Evolutionary conservation across 2,797 vertebrate genomes (phyloP), one percentile per base, ranked within the genome.

Genomic region (Sebastes flavidus): DNA sequence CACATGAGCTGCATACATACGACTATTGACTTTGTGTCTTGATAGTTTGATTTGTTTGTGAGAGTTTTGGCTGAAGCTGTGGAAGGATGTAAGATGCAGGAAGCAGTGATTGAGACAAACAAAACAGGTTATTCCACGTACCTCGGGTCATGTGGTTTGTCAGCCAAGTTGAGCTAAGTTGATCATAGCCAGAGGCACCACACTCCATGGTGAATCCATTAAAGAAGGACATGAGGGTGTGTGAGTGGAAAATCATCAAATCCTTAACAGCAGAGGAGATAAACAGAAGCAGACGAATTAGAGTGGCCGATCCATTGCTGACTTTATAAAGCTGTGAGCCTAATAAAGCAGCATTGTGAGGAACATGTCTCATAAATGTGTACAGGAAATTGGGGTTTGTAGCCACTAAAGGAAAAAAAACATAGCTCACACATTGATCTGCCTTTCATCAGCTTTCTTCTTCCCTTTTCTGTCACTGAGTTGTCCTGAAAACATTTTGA

Each of bases 81-180:
- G 10, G 54, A 38, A 72, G 52, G 30, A 67, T 42, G 30, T 55
- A 55, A 27, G 18, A 30, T 7, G 2, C n/a, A 77, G 46, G 46
- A 81, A 32, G 49, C 5, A 22, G 9, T 25, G 29, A 73, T 8
- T 52, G 27, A 46, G 6, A 78, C 29, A 24, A 20, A 24, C 12
- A 58, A 58, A 76, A 75, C 80, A 52, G 62, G 77, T 78, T 78
- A 52, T 32, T 75, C 80, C n/a, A 72, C 79, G 77, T 91, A 60
- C 81, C 55, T 68, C 13, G 32, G 49, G 59, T 81, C 42, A 67
- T 10, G 14, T 24, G 42, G 58, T 72, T 58, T 52, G 20, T 72
- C 49, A 58, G 25, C 10, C 18, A 63, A n/a, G 54, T 22, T 2
- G 2, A 29, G 76, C 62, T 30, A 63, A 68, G 32, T 32, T 22